Base-by-base conservation (phyloP, 2,888 invertebrate species). In the Cerastis rubricosa region DNA sequence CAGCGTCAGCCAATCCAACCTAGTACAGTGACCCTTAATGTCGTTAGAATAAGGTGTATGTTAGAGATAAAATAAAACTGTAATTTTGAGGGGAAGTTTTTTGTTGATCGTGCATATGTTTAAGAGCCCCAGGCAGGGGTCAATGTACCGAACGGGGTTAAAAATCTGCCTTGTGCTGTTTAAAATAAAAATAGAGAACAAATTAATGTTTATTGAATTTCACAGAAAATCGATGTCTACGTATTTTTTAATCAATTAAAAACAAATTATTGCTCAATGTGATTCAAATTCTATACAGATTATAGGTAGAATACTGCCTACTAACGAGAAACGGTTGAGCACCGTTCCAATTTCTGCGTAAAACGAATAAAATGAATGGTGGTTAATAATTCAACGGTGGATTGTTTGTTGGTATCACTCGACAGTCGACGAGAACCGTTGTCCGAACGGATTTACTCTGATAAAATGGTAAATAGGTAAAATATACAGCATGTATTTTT, bases 371-470 rank as follows among this genome's bases (percentile, higher is more conserved):
- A 85, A 84, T 78, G 77, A 84, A 83, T 71, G 65, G 64, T 73
- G 78, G 83, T 88, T 85, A 88, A 89, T 87, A 86, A 89, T 89
- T 87, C 84, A 89, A 86, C 77, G 71, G 77, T 47, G 29, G 81
- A 82, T 88, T n/a, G n/a, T n/a, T 86, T 80, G 76, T 79, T 54
- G 65, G 66, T 54, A 67, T 67, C 72, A 74, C 51, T 61, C 66
- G 70, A 47, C 65, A 45, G n/a, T 45, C 54, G 29, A 29, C 51
- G 43, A n/a, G 64, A 71, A 85, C 76, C 83, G 84, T 80, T 85
- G 74, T 74, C 61, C 69, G 70, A 86, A 82, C 78, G 78, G 83
- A 84, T 71, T 84, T 81, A 82, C 76, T 73, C 49, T 61, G 82
- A 82, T 80, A 84, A 84, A 78, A 78, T 81, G 76, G 66, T 65